Percentiles rank a stretch among this genome's conserved stretches.
Conservation (phyloP, 1,140 invertebrate species). For the Drosophila mayri region DNA sequence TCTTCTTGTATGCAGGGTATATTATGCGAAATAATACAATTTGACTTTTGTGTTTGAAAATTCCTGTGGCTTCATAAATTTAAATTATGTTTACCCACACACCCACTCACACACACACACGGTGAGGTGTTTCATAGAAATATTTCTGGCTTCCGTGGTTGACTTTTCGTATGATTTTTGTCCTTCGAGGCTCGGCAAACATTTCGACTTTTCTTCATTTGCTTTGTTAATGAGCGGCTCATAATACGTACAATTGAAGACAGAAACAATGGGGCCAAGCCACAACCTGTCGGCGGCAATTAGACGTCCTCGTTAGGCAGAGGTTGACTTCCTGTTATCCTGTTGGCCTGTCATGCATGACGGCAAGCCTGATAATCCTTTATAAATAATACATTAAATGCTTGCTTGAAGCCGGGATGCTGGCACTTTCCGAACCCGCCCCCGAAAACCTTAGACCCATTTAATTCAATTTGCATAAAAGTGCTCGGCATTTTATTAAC, state of each 20-base stretch:
- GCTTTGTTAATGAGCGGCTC: constrained; percentile 78
- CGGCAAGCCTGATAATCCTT: constrained; percentile 63
- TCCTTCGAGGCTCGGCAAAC: constrained; percentile 29
- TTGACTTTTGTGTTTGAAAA: constrained; percentile 20
- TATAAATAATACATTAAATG: constrained; percentile 80
- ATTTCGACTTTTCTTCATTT: constrained; percentile 72
- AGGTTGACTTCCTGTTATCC: constrained; percentile 66
- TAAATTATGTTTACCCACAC: constrained; percentile 63
- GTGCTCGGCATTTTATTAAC: constrained; percentile 76
- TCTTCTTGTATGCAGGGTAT: background rate
- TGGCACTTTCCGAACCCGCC: constrained; percentile 1
- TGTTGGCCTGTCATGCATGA: constrained; percentile 61
- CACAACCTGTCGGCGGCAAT: constrained; percentile 57
- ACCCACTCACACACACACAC: constrained; percentile 2
- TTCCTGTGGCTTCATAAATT: constrained; percentile 66
- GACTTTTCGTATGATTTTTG: constrained; percentile 56
- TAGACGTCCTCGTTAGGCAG: constrained; percentile 74
- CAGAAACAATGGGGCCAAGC: constrained; percentile 56
- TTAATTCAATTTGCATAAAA: constrained; percentile 80
- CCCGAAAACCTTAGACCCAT: constrained; percentile 36
- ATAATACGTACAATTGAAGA: constrained; percentile 75
- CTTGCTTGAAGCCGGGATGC: constrained; percentile 26
- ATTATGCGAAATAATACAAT: constrained; percentile 6
- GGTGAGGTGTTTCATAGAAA: constrained; percentile 56
- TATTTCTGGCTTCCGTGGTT: constrained; percentile 25